A percentile compares a stretch with the other conserved stretches of the same genome.
Evolutionary conservation across 2,888 invertebrate genomes (phyloP).

Genomic region (Hypercompe scribonia): DNA sequence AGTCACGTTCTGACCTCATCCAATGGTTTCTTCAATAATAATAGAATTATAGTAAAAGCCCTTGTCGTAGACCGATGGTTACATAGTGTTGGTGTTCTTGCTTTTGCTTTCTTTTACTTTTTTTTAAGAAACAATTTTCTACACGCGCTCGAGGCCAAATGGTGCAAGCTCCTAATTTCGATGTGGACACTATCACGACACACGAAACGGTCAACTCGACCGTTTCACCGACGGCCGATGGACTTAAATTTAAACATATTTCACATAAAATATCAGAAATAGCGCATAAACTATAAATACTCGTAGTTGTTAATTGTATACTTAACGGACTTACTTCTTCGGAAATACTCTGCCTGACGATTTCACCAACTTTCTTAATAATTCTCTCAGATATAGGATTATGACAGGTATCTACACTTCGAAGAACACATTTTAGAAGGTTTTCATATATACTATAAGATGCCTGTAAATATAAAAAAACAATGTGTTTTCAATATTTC

Average conservation of each 20-base stretch:
- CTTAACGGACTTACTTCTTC: neutral
- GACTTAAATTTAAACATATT: neutral
- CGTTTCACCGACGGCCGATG: too few species aligned
- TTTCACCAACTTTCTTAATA: neutral
- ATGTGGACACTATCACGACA: too few species aligned
- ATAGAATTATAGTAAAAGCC: too few species aligned
- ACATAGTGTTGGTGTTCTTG: too few species aligned
- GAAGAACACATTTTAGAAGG: neutral
- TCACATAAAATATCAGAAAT: neutral
- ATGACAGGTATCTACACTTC: neutral
- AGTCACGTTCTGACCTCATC: too few species aligned
- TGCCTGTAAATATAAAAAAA: neutral
- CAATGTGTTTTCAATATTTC: neutral
- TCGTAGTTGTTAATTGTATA: neutral
- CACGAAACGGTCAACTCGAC: too few species aligned
- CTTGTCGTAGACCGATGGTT: too few species aligned
- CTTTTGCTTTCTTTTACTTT: too few species aligned
- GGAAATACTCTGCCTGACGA: neutral
- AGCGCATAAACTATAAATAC: neutral
- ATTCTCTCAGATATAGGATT: neutral
- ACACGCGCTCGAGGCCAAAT: too few species aligned
- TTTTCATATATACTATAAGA: neutral
- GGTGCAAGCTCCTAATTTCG: too few species aligned
- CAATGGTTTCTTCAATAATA: too few species aligned
- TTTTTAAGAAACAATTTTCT: too few species aligned